These are phyloP conservation scores for Triops cancriformis DNA, from an alignment of 1,140 invertebrate genomes.

Conservation along the genomic window DNA sequence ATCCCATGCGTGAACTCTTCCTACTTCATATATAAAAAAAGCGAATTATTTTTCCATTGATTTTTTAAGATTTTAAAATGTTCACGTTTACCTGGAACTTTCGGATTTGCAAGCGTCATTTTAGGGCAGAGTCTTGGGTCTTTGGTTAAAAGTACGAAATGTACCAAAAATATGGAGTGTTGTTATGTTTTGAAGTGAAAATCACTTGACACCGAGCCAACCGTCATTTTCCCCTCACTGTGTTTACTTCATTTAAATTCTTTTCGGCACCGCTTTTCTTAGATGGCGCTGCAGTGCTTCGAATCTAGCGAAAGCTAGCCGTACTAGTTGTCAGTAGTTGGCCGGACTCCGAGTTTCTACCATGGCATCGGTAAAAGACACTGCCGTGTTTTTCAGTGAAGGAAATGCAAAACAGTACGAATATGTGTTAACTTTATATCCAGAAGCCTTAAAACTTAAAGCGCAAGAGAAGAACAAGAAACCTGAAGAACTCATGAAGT, in stretches of 20 bases:
- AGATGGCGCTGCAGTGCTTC: neutral
- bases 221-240: too few relatives aligned
- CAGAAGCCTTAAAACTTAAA: constrained; percentile 74
- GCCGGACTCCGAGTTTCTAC: constrained; percentile 10
- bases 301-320: neutral
- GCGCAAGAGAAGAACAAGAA: constrained; percentile 79
- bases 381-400: constrained; percentile 80
- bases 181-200: too few relatives aligned
- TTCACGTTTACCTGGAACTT: neutral
- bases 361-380: constrained; percentile 75
- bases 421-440: constrained; percentile 77
- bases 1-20: neutral
- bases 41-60: neutral
- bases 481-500: constrained; percentile 82
- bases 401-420: constrained; percentile 77
- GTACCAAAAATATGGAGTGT: too few relatives aligned
- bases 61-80: neutral
- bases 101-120: neutral
- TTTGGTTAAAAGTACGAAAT: too few relatives aligned
- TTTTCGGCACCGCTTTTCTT: neutral
- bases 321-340: constrained; percentile 17
- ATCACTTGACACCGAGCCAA: too few relatives aligned
- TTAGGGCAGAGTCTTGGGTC: neutral
- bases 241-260: too few relatives aligned
- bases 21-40: neutral